Conservation (phyloP, 2,888 invertebrate genomes). For the Malthinus flaveolus region DNA sequence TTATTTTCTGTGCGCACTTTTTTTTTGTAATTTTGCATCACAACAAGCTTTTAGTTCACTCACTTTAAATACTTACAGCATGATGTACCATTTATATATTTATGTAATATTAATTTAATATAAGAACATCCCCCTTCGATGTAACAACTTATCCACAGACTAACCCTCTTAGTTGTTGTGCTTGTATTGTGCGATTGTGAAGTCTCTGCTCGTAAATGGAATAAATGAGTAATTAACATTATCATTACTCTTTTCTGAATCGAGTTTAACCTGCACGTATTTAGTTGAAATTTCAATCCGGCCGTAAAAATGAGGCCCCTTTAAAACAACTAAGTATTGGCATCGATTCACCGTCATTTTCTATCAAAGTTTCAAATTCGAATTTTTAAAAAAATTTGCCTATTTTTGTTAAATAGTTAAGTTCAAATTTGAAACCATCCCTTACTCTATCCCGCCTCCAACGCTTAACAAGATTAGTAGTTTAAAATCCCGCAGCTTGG, state of each 20-base stretch:
- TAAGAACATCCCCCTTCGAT: background rate
- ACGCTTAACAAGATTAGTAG: conserved; percentile 19
- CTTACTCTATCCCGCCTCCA: conserved; percentile 11
- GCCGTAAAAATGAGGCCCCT: background rate
- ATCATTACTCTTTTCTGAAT: background rate
- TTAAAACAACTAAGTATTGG: conserved; percentile 14
- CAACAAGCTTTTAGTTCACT: conserved; percentile 10
- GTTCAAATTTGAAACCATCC: conserved; percentile 10
- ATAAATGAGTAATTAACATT: conserved; percentile 1
- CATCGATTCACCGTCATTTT: conserved; percentile 6
- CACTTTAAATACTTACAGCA: background rate
- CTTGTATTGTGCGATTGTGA: conserved; percentile 26
- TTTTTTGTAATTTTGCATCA: conserved; percentile 6
- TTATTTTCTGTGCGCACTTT: conserved; percentile 8
- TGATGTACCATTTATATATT: conserved; percentile 9
- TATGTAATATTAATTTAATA: background rate
- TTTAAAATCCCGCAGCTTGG: conserved; percentile 33
- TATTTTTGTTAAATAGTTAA: conserved; percentile 1
- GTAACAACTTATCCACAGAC: background rate
- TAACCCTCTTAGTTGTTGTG: conserved; percentile 13
- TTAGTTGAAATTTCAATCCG: background rate
- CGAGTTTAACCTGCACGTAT: background rate
- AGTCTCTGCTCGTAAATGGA: background rate
- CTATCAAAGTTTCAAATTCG: conserved; percentile 2
- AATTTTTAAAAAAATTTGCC: background rate